A percentile compares a stretch with the other conserved stretches of the same genome.
Evolutionary conservation across 2,113 vertebrate species (phyloP).

Genomic region (Malaclemys terrapin): DNA sequence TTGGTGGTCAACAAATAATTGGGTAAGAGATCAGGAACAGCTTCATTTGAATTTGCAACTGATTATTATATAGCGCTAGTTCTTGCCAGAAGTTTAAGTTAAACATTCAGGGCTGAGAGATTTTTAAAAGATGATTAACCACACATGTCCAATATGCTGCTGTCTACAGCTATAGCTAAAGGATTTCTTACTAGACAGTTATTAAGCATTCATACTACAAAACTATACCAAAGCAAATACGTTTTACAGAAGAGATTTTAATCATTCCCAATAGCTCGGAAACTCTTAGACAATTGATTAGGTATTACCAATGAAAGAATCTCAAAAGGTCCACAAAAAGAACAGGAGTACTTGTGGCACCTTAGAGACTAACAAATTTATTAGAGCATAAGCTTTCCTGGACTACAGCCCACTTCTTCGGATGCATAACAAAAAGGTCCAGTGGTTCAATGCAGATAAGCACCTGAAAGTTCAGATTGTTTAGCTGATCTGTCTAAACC

Average conservation of each 20-base stretch:
- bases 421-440: background rate
- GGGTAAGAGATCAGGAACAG: slow-evolving; percentile 5
- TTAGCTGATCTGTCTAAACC: background rate
- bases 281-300: background rate
- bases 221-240: background rate
- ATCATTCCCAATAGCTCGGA: background rate
- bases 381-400: too few species aligned
- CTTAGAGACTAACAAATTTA: too few species aligned
- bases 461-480: background rate
- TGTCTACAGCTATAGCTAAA: background rate
- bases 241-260: background rate
- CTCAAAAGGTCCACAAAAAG: background rate
- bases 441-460: background rate
- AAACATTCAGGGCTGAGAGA: background rate
- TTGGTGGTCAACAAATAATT: slow-evolving; percentile 24
- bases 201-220: background rate
- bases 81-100: background rate
- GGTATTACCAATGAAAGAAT: background rate
- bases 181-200: background rate
- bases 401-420: too few species aligned
- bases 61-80: background rate
- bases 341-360: too few species aligned
- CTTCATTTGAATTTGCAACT: background rate
- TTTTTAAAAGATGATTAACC: background rate
- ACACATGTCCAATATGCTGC: background rate